Percentiles rank a stretch among this genome's conserved stretches.
Evolutionary conservation across 2,797 vertebrate species (phyloP).

Genomic region (Pseudocheirus occidentalis): DNA sequence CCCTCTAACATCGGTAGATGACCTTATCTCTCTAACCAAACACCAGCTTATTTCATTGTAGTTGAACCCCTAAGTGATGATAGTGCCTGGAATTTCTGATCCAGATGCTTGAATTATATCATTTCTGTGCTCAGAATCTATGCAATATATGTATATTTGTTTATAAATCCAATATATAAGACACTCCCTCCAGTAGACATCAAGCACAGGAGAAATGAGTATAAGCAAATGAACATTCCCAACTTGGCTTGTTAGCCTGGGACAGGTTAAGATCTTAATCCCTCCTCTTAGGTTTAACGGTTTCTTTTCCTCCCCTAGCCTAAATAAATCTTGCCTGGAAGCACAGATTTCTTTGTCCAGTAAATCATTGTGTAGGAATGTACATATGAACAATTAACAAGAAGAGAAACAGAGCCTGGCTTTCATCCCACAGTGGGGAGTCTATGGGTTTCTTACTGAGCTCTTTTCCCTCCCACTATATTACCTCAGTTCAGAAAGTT

Average conservation of each 20-base stretch:
- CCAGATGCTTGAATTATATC: not conserved
- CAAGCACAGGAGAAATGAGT: constrained; percentile 31
- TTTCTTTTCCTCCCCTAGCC: not conserved
- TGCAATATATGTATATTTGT: not conserved
- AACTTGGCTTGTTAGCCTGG: not conserved
- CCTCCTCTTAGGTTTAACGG: not conserved
- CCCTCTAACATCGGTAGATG: not conserved
- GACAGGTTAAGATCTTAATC: not conserved
- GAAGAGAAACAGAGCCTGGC: constrained; percentile 17
- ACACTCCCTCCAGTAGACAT: not conserved
- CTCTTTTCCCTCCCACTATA: not conserved
- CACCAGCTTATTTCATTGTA: not conserved
- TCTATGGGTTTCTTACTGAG: constrained; percentile 7
- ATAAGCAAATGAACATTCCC: constrained; percentile 31
- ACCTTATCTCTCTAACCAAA: not conserved
- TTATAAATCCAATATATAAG: constrained; percentile 29
- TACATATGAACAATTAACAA: not conserved
- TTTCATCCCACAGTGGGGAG: not conserved
- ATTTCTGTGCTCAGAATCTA: not conserved
- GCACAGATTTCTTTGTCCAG: constrained; percentile 6
- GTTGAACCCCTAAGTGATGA: constrained; percentile 8
- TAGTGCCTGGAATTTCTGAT: not conserved
- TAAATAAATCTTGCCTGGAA: constrained; percentile 15
- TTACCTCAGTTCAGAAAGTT: not conserved
- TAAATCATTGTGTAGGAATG: not conserved